Conservation (phyloP, 2,888 invertebrate species). For the Podabrus alpinus region DNA sequence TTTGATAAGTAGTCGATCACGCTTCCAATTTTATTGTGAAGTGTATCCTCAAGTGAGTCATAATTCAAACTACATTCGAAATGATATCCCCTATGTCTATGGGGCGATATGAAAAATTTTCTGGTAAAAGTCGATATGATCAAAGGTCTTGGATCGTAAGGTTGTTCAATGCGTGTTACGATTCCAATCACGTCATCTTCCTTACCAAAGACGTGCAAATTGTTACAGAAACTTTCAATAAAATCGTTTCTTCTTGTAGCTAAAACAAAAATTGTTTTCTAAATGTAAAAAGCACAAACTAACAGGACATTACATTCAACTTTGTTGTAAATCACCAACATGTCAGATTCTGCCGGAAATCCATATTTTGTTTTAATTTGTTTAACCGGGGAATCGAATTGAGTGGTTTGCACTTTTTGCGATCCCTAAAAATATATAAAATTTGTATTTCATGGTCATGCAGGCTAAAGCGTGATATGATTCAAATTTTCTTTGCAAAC, state of each 20-base stretch:
- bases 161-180: slow-evolving; percentile 30
- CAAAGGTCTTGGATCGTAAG: slow-evolving; percentile 35
- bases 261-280: background rate
- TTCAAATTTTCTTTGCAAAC: too few relatives aligned
- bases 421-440: background rate
- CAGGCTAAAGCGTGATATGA: too few relatives aligned
- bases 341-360: slow-evolving; percentile 39
- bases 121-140: slow-evolving; percentile 48
- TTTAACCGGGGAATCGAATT: background rate
- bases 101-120: slow-evolving; percentile 45
- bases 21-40: background rate
- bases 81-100: slow-evolving; percentile 40
- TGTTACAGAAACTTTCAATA: slow-evolving; percentile 38
- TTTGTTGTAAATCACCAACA: slow-evolving; percentile 36
- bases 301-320: slow-evolving; percentile 5
- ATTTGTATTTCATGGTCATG: too few relatives aligned
- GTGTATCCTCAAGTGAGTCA: background rate
- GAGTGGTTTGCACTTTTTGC: background rate
- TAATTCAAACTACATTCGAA: slow-evolving; percentile 15
- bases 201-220: slow-evolving; percentile 39
- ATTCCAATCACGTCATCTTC: slow-evolving; percentile 45
- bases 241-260: slow-evolving; percentile 23
- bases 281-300: too few relatives aligned
- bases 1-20: background rate
- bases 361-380: slow-evolving; percentile 20